Evolutionary conservation across 1,140 invertebrate genomes (phyloP).

Genomic region (Heliconius melpomene): DNA sequence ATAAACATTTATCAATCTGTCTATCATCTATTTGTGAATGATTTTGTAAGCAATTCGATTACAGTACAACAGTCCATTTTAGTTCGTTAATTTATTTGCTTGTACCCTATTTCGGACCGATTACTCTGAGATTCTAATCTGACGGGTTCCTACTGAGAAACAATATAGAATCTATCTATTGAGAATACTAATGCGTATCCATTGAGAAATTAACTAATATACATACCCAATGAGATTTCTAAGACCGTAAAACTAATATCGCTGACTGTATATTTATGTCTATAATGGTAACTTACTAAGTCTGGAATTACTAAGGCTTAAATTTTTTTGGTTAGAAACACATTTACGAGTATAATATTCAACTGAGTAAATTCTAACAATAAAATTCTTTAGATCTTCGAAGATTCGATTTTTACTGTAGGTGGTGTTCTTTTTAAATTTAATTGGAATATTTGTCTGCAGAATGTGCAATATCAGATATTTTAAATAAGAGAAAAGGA

Average conservation of each 20-base stretch:
- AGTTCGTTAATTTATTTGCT: background rate
- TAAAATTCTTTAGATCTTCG: background rate
- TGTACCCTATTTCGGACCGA: background rate
- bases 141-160: background rate
- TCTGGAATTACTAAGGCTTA: background rate
- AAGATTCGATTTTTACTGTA: background rate
- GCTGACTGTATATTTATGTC: too few relatives aligned
- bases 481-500: background rate
- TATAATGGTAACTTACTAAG: too few relatives aligned
- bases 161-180: background rate
- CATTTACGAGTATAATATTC: too few relatives aligned
- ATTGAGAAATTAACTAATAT: constrained; percentile 3
- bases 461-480: background rate
- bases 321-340: too few relatives aligned
- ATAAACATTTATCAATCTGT: background rate
- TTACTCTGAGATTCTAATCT: constrained; percentile 2
- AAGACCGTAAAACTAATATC: background rate
- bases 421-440: background rate
- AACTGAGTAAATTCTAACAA: too few relatives aligned
- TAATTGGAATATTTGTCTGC: background rate
- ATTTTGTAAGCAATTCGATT: background rate
- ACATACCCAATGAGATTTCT: background rate
- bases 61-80: background rate
- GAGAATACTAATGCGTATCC: background rate
- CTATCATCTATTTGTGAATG: background rate